Evolutionary conservation across 2,797 vertebrate species (phyloP).

Genomic region (Poeciliopsis turneri): DNA sequence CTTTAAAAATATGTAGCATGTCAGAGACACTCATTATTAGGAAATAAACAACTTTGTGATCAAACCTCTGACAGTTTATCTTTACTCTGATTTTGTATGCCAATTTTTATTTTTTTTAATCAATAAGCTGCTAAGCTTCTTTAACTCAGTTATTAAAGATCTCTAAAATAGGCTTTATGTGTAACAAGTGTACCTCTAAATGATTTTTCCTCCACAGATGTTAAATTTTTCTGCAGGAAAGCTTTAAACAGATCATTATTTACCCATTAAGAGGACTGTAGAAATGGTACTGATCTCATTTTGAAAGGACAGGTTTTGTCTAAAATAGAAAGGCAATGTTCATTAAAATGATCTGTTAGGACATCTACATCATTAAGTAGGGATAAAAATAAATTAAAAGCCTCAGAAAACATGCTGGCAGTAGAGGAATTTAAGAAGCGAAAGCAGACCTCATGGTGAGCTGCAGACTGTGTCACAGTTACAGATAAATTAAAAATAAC

Average conservation of each 20-base stretch:
- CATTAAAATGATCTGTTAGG: conserved; percentile 1
- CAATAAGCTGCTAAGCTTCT: not conserved
- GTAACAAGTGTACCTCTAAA: not conserved
- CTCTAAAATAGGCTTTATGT: not conserved
- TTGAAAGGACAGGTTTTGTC: not conserved
- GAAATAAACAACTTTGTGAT: not conserved
- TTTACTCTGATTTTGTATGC: not conserved
- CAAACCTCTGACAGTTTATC: not conserved
- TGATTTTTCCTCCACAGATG: not conserved
- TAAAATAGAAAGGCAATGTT: not conserved
- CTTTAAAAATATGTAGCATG: not conserved
- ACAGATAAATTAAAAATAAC: not conserved
- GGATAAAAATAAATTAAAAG: conserved; percentile 4
- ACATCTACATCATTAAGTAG: not conserved
- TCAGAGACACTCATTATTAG: not conserved
- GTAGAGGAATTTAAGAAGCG: not conserved
- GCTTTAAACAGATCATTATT: not conserved
- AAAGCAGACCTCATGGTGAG: not conserved
- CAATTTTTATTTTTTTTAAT: not conserved
- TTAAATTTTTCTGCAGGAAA: not conserved
- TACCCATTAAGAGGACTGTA: not conserved
- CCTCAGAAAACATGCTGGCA: not conserved
- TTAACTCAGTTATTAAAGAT: not conserved
- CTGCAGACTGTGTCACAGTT: not conserved
- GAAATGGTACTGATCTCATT: not conserved